Conservation (phyloP, 2,888 invertebrate genomes). For the Mallateleia sp. region DNA sequence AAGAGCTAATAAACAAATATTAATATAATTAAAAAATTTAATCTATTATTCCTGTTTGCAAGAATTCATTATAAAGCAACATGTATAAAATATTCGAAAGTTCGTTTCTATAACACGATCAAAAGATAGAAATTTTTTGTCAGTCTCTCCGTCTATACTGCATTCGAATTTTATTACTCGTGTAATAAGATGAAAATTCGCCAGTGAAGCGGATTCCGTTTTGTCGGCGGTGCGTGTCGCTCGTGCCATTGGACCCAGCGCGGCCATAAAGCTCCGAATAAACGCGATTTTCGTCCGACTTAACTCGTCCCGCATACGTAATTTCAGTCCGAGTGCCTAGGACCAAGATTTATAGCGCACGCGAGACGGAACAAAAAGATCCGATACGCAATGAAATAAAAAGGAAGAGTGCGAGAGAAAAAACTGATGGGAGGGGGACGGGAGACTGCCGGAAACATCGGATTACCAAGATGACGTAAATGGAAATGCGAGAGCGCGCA, state of each 20-base stretch:
- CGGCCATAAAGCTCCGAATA: conserved; percentile 69
- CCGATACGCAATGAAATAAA: conserved; percentile 66
- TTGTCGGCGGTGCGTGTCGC: conserved; percentile 3
- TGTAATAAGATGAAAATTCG: conserved; percentile 52
- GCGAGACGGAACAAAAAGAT: conserved; percentile 58
- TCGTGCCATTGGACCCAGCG: conserved; percentile 1
- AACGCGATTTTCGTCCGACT: conserved; percentile 69
- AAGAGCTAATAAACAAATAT: no score
- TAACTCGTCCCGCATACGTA: conserved; percentile 76
- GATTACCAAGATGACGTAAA: conserved; percentile 59
- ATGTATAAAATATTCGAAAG: no score
- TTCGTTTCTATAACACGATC: neutral
- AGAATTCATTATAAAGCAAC: no score
- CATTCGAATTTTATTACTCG: conserved; percentile 45
- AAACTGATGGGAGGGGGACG: neutral
- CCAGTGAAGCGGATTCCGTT: conserved; percentile 58
- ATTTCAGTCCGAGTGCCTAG: conserved; percentile 65
- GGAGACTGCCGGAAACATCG: conserved; percentile 24
- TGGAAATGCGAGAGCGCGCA: conserved; percentile 30
- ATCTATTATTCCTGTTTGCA: no score
- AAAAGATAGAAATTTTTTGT: neutral
- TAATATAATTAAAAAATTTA: no score
- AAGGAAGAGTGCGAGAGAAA: conserved; percentile 46
- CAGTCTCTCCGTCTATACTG: neutral
- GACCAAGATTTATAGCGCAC: conserved; percentile 66